Conservation (phyloP, 2,797 vertebrate genomes). For the Cyclura pinguis region DNA sequence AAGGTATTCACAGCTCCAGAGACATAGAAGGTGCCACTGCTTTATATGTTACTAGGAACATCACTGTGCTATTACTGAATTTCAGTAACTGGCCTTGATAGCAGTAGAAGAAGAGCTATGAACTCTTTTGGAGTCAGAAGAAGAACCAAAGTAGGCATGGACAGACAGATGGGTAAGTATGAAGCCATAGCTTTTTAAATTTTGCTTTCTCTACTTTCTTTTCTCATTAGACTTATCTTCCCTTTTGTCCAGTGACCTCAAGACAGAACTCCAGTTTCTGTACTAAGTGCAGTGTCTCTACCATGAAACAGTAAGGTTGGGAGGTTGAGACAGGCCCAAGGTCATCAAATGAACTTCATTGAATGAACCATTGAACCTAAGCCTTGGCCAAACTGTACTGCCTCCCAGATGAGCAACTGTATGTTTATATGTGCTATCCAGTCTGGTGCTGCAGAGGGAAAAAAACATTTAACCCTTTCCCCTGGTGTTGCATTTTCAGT, state of each 20-base stretch:
- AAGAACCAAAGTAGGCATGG: not conserved
- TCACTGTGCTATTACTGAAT: not conserved
- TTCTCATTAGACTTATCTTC: not conserved
- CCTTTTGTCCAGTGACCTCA: not conserved
- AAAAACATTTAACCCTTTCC: not conserved
- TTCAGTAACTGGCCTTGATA: too few species aligned
- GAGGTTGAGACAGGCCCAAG: not conserved
- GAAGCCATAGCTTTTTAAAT: too few species aligned
- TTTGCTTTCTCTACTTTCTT: not conserved
- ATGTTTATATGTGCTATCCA: not conserved
- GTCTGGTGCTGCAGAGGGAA: not conserved
- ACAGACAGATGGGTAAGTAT: not conserved
- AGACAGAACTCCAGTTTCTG: not conserved
- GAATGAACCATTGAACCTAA: not conserved
- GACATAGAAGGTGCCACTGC: too few species aligned
- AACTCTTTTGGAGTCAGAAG: not conserved
- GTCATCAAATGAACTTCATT: not conserved
- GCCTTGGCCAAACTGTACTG: not conserved
- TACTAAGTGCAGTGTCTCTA: not conserved
- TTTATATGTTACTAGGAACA: not conserved
- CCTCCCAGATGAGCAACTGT: not conserved
- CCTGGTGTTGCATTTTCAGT: not conserved
- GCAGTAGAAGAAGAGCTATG: not conserved
- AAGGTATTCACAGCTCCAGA: too few species aligned
- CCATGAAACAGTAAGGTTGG: not conserved